Evolutionary conservation across 2,797 vertebrate species (phyloP).

Genomic region (Catamblyrhynchus diadema): DNA sequence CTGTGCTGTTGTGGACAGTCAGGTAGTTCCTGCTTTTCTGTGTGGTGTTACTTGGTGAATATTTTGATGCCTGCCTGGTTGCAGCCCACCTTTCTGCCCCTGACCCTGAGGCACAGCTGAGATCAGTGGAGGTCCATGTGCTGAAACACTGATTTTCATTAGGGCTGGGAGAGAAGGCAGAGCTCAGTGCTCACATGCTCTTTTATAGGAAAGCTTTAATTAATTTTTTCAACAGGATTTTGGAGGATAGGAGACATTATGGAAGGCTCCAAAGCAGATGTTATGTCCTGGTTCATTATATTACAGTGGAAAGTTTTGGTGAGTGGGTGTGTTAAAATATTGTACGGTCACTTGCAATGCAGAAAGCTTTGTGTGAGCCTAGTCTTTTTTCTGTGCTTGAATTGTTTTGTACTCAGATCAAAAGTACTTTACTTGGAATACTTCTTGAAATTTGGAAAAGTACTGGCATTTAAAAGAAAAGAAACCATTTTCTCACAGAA

Average conservation of each 20-base stretch:
- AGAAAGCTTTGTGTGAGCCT: neutral
- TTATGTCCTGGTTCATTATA: neutral
- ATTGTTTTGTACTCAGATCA: neutral
- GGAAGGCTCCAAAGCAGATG: neutral
- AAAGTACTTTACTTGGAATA: neutral
- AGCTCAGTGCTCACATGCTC: neutral
- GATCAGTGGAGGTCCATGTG: neutral
- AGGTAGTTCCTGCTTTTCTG: neutral
- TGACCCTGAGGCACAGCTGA: neutral
- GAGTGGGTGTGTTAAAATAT: neutral
- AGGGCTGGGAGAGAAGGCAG: neutral
- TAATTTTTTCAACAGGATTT: neutral
- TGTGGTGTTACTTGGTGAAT: neutral
- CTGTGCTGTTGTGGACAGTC: neutral
- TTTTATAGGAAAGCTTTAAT: neutral
- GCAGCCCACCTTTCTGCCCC: neutral
- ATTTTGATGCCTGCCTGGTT: neutral
- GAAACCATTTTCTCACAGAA: neutral
- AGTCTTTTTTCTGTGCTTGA: neutral
- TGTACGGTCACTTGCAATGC: neutral
- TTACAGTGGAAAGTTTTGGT: constrained; percentile 10
- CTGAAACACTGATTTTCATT: neutral
- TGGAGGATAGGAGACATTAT: neutral
- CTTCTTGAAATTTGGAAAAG: constrained; percentile 9
- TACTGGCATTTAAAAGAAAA: neutral